Conservation (phyloP, 1,140 invertebrate genomes). For the Drosophila lacteicornis region DNA sequence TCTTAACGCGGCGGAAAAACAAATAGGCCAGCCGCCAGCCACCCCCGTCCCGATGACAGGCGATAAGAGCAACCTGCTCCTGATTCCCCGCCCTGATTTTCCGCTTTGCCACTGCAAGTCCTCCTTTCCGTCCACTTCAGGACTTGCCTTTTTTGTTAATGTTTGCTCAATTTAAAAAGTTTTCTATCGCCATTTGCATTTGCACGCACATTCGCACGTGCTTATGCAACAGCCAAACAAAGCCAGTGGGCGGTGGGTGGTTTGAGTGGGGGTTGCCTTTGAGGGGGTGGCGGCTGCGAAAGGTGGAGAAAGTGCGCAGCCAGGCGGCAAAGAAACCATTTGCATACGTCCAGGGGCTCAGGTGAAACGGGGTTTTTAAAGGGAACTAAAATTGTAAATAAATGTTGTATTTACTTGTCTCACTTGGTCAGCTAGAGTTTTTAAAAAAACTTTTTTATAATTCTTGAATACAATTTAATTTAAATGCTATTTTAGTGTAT, state of each 20-base stretch:
- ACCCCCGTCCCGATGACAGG: conserved; percentile 35
- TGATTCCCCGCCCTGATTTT: conserved; percentile 8
- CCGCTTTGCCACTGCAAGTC: conserved; percentile 29
- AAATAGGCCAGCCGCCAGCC: conserved; percentile 65
- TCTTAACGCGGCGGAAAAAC: conserved; percentile 64
- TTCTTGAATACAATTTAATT: background rate
- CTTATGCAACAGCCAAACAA: conserved; percentile 61
- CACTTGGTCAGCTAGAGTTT: background rate
- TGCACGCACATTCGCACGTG: conserved; percentile 80
- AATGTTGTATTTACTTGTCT: background rate
- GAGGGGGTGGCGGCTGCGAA: background rate
- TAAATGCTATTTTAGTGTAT: no score
- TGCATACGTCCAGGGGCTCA: conserved; percentile 71
- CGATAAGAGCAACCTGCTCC: conserved; percentile 66
- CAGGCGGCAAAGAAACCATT: conserved; percentile 74
- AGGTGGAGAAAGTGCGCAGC: conserved; percentile 35
- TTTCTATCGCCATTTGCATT: conserved; percentile 82
- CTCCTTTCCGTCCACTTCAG: conserved; percentile 32
- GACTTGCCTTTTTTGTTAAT: conserved; percentile 70
- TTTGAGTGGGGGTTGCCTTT: background rate
- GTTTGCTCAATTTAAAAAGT: conserved; percentile 83
- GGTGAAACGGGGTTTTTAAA: conserved; percentile 18
- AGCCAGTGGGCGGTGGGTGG: background rate
- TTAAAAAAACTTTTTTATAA: no score
- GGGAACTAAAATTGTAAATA: background rate